Percentiles rank a stretch among this genome's conserved stretches.
Conservation (phyloP, 2,888 invertebrate genomes). For the Troides oblongomaculatus region DNA sequence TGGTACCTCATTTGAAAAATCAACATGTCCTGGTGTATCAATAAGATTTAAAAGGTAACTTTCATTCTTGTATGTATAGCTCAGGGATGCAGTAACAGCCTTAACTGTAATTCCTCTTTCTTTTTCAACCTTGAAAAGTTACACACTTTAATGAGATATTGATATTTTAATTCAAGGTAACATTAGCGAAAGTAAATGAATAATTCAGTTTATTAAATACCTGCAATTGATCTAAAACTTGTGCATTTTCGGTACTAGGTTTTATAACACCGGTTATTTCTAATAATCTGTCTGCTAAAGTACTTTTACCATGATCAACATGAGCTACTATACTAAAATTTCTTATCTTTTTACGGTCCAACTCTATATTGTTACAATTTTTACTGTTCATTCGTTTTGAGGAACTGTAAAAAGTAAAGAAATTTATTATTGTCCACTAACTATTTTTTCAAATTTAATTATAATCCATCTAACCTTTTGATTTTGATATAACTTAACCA, state of each 20-base stretch:
- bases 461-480: slow-evolving; percentile 11
- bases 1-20: slow-evolving; percentile 95
- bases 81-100: slow-evolving; percentile 95
- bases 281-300: slow-evolving; percentile 95
- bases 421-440: background rate
- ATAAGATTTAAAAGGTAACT: slow-evolving; percentile 94
- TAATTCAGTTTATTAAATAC: slow-evolving; percentile 42
- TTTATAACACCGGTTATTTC: slow-evolving; percentile 93
- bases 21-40: slow-evolving; percentile 99
- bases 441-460: background rate
- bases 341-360: slow-evolving; percentile 81
- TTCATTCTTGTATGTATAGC: slow-evolving; percentile 84
- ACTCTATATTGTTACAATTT: slow-evolving; percentile 38
- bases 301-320: slow-evolving; percentile 99
- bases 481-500: slow-evolving; percentile 8
- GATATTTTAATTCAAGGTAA: background rate
- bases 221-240: slow-evolving; percentile 88
- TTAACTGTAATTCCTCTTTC: slow-evolving; percentile 99
- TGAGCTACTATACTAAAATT: slow-evolving; percentile 99
- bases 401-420: slow-evolving; percentile 38
- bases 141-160: background rate
- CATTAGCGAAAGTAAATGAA: background rate
- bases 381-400: slow-evolving; percentile 48
- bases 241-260: slow-evolving; percentile 82
- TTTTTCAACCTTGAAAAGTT: slow-evolving; percentile 86